phyloP scores from a whole-genome alignment of 1,140 invertebrate species.

The Drosophila erecta region DNA sequence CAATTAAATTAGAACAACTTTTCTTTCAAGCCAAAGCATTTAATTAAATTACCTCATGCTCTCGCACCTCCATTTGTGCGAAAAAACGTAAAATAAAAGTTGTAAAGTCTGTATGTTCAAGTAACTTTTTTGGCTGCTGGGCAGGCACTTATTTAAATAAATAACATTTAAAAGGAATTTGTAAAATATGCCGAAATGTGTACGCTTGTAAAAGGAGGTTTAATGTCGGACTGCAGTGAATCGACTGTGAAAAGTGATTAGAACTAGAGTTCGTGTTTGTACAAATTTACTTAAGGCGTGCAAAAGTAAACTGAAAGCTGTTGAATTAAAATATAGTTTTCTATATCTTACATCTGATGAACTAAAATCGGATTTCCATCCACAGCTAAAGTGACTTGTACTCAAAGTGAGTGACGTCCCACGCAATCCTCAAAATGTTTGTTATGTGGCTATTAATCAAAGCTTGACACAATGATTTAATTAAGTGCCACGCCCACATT shows the following conservation, averaged over 20 bases:
- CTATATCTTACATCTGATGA: too few relatives aligned
- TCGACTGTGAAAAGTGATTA: background rate
- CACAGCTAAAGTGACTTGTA: background rate
- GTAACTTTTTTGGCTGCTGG: constrained; percentile 14
- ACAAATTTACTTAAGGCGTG: too few relatives aligned
- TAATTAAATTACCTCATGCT: constrained; percentile 61
- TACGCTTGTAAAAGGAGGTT: too few relatives aligned
- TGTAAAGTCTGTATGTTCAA: constrained; percentile 31
- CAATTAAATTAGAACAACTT: constrained; percentile 77
- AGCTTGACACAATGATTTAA: constrained; percentile 54
- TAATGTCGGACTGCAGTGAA: background rate
- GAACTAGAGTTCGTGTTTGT: background rate
- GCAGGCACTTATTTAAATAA: constrained; percentile 35
- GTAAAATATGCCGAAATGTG: constrained; percentile 6
- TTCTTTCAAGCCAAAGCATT: constrained; percentile 67
- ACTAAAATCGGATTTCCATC: background rate
- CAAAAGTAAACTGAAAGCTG: too few relatives aligned
- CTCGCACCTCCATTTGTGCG: background rate
- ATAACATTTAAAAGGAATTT: constrained; percentile 21
- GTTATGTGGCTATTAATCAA: constrained; percentile 44
- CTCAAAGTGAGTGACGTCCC: constrained; percentile 1
- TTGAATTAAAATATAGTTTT: too few relatives aligned
- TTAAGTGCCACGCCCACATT: constrained; percentile 65
- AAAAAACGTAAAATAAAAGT: constrained; percentile 19
- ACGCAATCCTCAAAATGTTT: constrained; percentile 24